Evolutionary conservation across 2,113 vertebrate species (phyloP), one percentile per base, ranked within the genome.

Genomic region (Oryzias curvinotus): DNA sequence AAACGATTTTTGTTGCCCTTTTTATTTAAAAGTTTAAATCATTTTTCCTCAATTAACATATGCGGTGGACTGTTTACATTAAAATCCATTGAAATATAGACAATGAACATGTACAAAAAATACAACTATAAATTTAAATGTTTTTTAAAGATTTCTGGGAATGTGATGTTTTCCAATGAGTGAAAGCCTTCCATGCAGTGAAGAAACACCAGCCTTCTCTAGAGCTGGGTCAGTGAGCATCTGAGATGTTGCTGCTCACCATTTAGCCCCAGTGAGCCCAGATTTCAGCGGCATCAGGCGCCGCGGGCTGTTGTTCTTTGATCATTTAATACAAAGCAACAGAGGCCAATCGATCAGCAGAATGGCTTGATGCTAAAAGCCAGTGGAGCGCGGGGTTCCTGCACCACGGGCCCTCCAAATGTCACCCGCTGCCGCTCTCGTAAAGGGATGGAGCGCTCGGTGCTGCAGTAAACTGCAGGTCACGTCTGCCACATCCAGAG

Each of bases 351-450:
- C 66, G 77, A 87, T 88, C 68, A 26, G 50, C 77, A 52, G 74
- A 71, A 83, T 48, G 64, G 78, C 73, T 81, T 66, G 80, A 66
- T 83, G 79, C 79, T 80, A 51, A 80, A 81, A 72, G 64, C 79
- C 51, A 52, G 63, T 65, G 69, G 63, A 84, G 83, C 73, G 28
- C 66, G 57, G 53, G 55, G 59, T 36, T 71, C 48, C 68, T 75
- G 72, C 69, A 62, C 65, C 16, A 63, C 0, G 64, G 73, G 57
- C 70, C 52, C 36, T 78, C 50, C 63, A 78, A 83, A 85, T 81
- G 77, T 80, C 81, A 85, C 70, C 42, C 42, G 1, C 45, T 81
- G 68, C 42, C 42, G 1, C 45, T 81, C 50, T 50, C 50, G 73
- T 78, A 64, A 80, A 81, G 68, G 63, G 56, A 73, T 2, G 53